Conservation (phyloP, 1,140 invertebrate genomes). For the Ooceraea biroi region DNA sequence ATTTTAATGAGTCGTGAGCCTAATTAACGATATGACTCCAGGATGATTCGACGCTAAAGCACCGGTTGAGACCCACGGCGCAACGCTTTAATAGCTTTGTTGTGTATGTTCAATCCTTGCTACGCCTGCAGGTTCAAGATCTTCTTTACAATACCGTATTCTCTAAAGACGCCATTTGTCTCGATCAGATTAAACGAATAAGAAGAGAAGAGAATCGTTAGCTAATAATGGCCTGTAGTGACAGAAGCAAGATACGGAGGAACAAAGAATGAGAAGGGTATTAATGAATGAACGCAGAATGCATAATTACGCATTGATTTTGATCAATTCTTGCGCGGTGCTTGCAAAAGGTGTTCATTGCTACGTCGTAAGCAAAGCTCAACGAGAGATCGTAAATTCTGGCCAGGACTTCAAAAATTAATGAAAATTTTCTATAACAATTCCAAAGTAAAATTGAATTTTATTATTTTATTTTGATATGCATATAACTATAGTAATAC, state of each 20-base stretch:
- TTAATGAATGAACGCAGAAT: neutral
- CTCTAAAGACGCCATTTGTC: conserved; percentile 39
- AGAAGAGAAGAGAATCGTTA: conserved; percentile 31
- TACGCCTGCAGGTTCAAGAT: conserved; percentile 19
- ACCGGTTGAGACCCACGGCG: neutral
- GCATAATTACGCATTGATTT: conserved; percentile 9
- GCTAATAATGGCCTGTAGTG: conserved; percentile 30
- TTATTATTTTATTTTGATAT: too few relatives aligned
- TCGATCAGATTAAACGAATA: conserved; percentile 51
- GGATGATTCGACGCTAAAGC: conserved; percentile 39
- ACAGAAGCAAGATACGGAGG: neutral
- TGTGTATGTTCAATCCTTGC: conserved; percentile 30
- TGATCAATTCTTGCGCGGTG: conserved; percentile 14
- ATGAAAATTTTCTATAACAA: neutral
- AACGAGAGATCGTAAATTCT: neutral
- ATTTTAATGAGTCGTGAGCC: conserved; percentile 43
- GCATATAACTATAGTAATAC: too few relatives aligned
- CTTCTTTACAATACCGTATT: conserved; percentile 20
- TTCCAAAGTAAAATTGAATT: too few relatives aligned
- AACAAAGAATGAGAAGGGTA: neutral
- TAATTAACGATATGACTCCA: conserved; percentile 44
- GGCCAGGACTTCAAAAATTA: neutral
- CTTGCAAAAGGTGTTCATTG: neutral
- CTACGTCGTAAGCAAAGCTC: neutral
- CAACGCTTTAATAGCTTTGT: conserved; percentile 44